phyloP scores from a whole-genome alignment of 2,888 invertebrate genomes.

The Sericinus montela region DNA sequence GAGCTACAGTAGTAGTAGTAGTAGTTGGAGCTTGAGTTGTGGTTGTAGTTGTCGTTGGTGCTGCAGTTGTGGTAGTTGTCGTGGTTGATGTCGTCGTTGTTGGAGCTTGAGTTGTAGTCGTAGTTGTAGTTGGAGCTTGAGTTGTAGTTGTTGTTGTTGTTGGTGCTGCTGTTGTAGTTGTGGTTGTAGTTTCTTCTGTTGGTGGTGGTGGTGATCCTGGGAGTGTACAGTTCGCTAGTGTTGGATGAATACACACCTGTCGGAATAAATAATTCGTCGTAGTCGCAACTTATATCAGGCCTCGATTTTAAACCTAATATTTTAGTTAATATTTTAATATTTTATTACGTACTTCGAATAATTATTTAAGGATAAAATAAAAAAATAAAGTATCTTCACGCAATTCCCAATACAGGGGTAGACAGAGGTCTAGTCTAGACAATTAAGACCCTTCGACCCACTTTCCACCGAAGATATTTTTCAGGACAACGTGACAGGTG shows the following conservation, averaged over 20 bases:
- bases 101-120: slow-evolving; percentile 13
- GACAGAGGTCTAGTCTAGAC: too few species aligned
- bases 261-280: too few species aligned
- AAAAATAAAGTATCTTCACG: too few species aligned
- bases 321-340: too few species aligned
- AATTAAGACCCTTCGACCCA: too few species aligned
- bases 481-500: too few species aligned
- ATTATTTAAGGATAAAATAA: too few species aligned
- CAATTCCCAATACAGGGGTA: too few species aligned
- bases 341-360: too few species aligned
- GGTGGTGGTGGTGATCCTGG: slow-evolving; percentile 25
- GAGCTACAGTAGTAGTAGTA: slow-evolving; percentile 4
- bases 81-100: slow-evolving; percentile 19
- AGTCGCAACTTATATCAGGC: too few species aligned
- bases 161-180: slow-evolving; percentile 12
- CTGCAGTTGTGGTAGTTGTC: slow-evolving; percentile 13
- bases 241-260: slow-evolving; percentile 46
- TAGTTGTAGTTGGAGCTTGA: slow-evolving; percentile 9
- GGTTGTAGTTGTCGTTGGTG: slow-evolving; percentile 18
- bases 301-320: too few species aligned
- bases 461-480: too few species aligned
- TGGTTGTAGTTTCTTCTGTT: slow-evolving; percentile 21
- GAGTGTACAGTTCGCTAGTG: slow-evolving; percentile 35
- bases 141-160: slow-evolving; percentile 20
- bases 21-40: slow-evolving; percentile 11